Evolutionary conservation across 1,140 invertebrate species (phyloP).

Genomic region (Sinella curviseta): DNA sequence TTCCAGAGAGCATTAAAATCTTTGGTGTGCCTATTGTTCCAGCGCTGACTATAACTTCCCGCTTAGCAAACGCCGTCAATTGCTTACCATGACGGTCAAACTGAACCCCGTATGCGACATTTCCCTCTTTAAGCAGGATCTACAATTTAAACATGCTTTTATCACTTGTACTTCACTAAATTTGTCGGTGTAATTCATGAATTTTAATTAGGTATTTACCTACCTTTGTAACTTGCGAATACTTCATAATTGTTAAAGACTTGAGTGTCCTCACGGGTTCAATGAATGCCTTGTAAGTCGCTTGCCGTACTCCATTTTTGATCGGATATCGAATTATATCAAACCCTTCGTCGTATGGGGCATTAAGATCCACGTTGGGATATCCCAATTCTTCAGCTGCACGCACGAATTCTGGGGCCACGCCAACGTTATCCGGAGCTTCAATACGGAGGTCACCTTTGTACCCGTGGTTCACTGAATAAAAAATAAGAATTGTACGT

Average conservation of each 20-base stretch:
- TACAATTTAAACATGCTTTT: too few relatives aligned
- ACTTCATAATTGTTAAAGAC: neutral
- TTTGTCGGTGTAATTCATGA: too few relatives aligned
- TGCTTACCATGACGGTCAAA: slow-evolving; percentile 49
- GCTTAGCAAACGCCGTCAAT: slow-evolving; percentile 45
- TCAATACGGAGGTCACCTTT: neutral
- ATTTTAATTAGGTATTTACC: too few relatives aligned
- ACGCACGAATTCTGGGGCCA: neutral
- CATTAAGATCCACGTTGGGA: slow-evolving; percentile 14
- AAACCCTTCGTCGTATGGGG: slow-evolving; percentile 14
- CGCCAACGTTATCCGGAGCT: neutral
- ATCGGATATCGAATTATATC: slow-evolving; percentile 16
- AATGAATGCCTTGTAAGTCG: slow-evolving; percentile 16
- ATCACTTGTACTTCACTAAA: too few relatives aligned
- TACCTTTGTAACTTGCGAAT: neutral
- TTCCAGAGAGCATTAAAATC: slow-evolving; percentile 57
- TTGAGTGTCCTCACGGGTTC: neutral
- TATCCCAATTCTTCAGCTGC: neutral
- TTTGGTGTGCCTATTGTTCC: slow-evolving; percentile 50
- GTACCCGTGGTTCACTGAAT: slow-evolving; percentile 2
- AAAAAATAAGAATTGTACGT: neutral
- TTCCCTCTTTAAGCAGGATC: neutral
- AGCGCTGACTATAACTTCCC: slow-evolving; percentile 51
- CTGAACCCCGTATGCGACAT: slow-evolving; percentile 49
- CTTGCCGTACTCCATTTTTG: slow-evolving; percentile 11